phyloP scores from a whole-genome alignment of 2,888 invertebrate genomes.

The Pachydiplax longipennis region DNA sequence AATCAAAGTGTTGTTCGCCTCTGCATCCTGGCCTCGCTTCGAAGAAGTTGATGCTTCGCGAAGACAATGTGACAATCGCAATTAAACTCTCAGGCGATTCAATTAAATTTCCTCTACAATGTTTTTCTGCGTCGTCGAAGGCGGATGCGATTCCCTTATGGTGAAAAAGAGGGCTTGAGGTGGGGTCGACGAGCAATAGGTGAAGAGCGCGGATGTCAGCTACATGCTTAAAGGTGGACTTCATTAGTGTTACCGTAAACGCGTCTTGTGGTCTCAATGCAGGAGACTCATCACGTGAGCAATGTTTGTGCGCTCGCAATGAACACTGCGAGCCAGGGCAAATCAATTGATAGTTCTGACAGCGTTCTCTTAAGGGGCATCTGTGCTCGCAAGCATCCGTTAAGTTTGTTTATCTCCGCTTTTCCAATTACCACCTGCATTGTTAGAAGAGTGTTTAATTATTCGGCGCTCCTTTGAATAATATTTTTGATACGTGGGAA shows the following conservation, averaged over 20 bases:
- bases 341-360: background rate
- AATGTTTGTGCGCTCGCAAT: background rate
- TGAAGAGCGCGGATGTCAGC: background rate
- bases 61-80: background rate
- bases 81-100: background rate
- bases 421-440: background rate
- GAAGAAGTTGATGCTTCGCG: background rate
- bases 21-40: background rate
- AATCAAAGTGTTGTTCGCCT: background rate
- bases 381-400: background rate
- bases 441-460: background rate
- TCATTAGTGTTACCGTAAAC: background rate
- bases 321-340: background rate
- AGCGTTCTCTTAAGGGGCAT: background rate
- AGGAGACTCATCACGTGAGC: background rate
- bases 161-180: background rate
- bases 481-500: background rate
- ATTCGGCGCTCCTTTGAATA: background rate
- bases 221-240: background rate
- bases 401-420: background rate
- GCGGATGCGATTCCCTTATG: background rate
- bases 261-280: background rate
- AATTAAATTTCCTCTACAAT: background rate
- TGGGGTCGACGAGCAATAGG: background rate
- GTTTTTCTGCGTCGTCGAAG: background rate